Evolutionary conservation across 2,113 vertebrate species (phyloP), one percentile per base, ranked within the genome.

Genomic region (Macroglossus sobrinus): DNA sequence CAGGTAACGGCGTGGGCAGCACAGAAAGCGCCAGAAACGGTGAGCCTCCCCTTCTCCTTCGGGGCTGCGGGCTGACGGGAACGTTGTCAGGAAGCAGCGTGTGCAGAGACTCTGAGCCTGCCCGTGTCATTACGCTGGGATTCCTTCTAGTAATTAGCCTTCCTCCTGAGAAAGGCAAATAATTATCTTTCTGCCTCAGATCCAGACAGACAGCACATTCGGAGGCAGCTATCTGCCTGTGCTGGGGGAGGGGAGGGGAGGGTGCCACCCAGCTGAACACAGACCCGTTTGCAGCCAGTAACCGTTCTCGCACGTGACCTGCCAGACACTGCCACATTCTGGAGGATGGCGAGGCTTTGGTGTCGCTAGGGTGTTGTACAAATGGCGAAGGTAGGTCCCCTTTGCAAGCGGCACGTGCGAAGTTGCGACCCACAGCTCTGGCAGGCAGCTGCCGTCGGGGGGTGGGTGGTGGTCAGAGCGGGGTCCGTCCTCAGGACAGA

Each of bases 131-230:
- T 97, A 97, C 21, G 68, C 87, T 75, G 69, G 95, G 86, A 87
- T 95, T 94, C 94, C 92, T 97, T 95, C 93, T 93, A 92, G 93
- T 94, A 92, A 97, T 96, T 97, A 97, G 95, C 97, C 95, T 95
- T 93, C 86, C 96, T 93, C 79, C 85, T 28, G 61, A 97, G 93
- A 95, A 97, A 96, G 92, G 86, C 96, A 93, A 97, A 97, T 96
- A 94, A 97, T 97, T 95, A 94, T 97, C 93, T 97, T 95, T 95
- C 95, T 43, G 92, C 93, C 91, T 95, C 57, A 21, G 66, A 89
- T 91, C 74, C 92, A 96, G 95, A 96, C 92, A 96, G 95, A 96
- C 82, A 89, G 89, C 61, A 5, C 18, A 4, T 95, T 91, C 78
- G 30, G 76, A 89, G 21, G 72, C 78, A 74, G 85, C 91, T 68